Percentiles rank a stretch among this genome's conserved stretches.
phyloP scores from a whole-genome alignment of 2,113 vertebrate species.

The Perognathus longimembris region DNA sequence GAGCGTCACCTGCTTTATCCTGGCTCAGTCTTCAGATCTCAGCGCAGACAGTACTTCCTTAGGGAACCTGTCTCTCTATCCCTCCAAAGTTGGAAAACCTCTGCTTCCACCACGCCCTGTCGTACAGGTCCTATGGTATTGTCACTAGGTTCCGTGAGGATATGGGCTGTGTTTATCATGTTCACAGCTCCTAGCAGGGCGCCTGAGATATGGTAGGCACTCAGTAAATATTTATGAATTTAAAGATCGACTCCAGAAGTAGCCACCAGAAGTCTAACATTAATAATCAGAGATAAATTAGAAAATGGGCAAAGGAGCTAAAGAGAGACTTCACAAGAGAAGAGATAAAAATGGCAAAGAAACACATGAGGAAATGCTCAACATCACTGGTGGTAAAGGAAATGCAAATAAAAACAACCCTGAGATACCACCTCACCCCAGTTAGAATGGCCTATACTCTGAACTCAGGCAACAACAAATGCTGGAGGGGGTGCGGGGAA shows the following conservation, averaged over 20 bases:
- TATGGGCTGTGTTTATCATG: background rate
- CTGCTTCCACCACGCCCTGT: background rate
- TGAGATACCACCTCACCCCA: too few species aligned
- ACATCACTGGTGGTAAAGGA: too few species aligned
- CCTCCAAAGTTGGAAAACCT: background rate
- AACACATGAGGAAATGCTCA: too few species aligned
- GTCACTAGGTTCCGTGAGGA: background rate
- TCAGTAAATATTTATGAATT: background rate
- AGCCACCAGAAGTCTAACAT: background rate
- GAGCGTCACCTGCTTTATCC: background rate
- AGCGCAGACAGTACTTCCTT: background rate
- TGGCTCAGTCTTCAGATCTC: background rate
- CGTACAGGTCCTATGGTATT: background rate
- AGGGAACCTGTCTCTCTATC: background rate
- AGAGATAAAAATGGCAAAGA: too few species aligned
- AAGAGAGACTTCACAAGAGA: too few species aligned
- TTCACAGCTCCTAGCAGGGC: background rate
- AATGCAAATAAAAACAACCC: too few species aligned
- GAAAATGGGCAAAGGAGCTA: too few species aligned
- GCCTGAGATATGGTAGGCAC: background rate
- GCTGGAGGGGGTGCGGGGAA: too few species aligned
- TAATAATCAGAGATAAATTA: background rate
- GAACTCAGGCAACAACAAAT: too few species aligned
- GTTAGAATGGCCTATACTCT: too few species aligned
- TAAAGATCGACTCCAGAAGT: conserved; percentile 12